Base-by-base conservation (phyloP, 2,888 invertebrate species). In the Laspeyria flexula region DNA sequence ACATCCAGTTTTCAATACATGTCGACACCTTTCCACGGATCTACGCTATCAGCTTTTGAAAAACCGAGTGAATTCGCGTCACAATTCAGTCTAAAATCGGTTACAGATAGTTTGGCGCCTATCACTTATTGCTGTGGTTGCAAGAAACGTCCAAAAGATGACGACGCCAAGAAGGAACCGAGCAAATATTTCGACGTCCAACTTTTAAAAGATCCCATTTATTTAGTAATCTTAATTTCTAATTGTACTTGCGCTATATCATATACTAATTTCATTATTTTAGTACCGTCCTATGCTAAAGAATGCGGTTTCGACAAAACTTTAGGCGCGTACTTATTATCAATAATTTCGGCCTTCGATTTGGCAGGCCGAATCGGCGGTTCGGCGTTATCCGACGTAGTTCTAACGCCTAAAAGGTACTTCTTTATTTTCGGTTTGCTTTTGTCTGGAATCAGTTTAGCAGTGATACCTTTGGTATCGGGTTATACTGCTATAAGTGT, bases 211-310 rank as follows among this genome's bases (percentile, higher is more conserved):
- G 96, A 97, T 77, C 96, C 97, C 0, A 93, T 96, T 40, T 97
- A 97, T 74, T 88, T 97, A 46, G 95, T 97, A 0, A 96, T 97
- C 52, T 80, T 97, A 13, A 95, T 97, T 72, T 97, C 97, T 0
- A 97, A 97, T 72, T 97, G 96, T 35, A 96, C 97, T 0, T 96
- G 96, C 58, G 97, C 97, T 0, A 96, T 97, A 41, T 96, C 97
- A 53, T 97, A 97, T 71, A 97, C 97, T 0, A 97, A 97, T 75
- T 97, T 97, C 65, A 95, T 97, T 1, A 97, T 97, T 41, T 78
- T 97, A 12, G 93, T 97, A 13, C 97, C 97, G 3, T 94, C 95
- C 0, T 97, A 96, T 75, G 97, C 97, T 0, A 82, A 94, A 4
- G 93, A 94, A 18, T 87, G 96, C 41, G 94, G 94, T 0, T 97